Conservation (phyloP, 2,113 vertebrate species). For the Lontra canadensis region DNA sequence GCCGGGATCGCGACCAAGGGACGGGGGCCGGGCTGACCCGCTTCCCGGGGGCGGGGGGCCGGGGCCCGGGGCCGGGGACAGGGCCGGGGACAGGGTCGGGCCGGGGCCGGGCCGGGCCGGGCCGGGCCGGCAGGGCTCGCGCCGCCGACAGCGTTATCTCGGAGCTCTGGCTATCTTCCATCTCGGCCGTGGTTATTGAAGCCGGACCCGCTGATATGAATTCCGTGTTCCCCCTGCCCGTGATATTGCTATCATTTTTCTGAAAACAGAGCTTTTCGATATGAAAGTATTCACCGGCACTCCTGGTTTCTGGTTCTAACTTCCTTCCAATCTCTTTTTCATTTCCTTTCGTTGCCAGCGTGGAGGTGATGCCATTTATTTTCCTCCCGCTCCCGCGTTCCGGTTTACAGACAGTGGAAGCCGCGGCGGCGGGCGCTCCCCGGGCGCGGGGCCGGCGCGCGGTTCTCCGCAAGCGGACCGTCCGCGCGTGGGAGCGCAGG, state of each 20-base stretch:
- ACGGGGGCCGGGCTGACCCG: neutral
- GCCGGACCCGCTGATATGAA: neutral
- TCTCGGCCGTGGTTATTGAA: constrained; percentile 26
- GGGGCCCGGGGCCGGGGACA: neutral
- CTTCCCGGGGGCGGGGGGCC: neutral
- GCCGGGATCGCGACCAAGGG: neutral
- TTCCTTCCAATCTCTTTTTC: constrained; percentile 46
- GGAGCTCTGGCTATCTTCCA: neutral
- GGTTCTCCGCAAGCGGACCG: neutral
- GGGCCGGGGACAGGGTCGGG: neutral
- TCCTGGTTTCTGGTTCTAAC: neutral
- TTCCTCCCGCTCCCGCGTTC: neutral
- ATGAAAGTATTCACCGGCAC: neutral
- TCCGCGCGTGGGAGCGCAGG: no score
- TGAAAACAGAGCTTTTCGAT: neutral
- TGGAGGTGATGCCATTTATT: neutral
- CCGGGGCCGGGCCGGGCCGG: neutral
- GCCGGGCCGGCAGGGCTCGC: neutral
- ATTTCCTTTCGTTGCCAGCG: constrained; percentile 49
- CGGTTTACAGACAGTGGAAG: neutral
- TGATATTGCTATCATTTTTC: constrained; percentile 26
- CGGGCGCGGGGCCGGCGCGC: neutral
- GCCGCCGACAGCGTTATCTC: neutral
- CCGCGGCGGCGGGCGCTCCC: neutral
- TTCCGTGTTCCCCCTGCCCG: neutral